phyloP scores from a whole-genome alignment of 2,797 vertebrate species.

The Meda fulgida region DNA sequence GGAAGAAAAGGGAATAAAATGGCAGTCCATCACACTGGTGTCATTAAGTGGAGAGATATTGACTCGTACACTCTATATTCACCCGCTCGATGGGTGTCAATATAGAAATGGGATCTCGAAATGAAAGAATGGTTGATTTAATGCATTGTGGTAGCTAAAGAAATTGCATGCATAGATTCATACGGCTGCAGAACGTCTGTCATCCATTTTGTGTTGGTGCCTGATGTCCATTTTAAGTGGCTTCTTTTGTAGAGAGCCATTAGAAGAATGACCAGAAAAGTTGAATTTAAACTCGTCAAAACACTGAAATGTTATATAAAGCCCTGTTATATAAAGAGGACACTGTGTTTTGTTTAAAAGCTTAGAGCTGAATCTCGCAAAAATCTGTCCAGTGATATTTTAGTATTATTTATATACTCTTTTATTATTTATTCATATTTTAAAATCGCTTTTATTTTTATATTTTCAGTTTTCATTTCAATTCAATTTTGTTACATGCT shows the following conservation, averaged over 20 bases:
- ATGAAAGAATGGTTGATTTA: conserved; percentile 36
- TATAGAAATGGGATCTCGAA: conserved; percentile 26
- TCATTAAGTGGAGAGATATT: conserved; percentile 27
- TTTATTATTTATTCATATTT: neutral
- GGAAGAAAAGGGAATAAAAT: conserved; percentile 32
- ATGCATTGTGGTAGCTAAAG: conserved; percentile 34
- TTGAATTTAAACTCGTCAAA: neutral
- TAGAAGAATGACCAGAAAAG: conserved; percentile 44
- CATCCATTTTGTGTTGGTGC: conserved; percentile 42
- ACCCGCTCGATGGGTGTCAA: conserved; percentile 37
- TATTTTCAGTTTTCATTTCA: neutral
- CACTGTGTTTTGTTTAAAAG: neutral
- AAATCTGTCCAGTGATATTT: neutral
- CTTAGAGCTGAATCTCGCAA: neutral
- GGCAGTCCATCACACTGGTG: neutral
- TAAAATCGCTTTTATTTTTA: neutral
- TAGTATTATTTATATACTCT: neutral
- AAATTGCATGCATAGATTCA: conserved; percentile 46
- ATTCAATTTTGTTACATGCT: neutral
- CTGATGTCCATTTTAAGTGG: conserved; percentile 42
- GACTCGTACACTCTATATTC: conserved; percentile 25
- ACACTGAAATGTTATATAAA: neutral
- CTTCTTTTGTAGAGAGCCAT: conserved; percentile 46
- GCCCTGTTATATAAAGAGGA: neutral
- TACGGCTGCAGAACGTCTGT: conserved; percentile 20